phyloP scores from a whole-genome alignment of 2,113 vertebrate species.

The Atractosteus spatula region DNA sequence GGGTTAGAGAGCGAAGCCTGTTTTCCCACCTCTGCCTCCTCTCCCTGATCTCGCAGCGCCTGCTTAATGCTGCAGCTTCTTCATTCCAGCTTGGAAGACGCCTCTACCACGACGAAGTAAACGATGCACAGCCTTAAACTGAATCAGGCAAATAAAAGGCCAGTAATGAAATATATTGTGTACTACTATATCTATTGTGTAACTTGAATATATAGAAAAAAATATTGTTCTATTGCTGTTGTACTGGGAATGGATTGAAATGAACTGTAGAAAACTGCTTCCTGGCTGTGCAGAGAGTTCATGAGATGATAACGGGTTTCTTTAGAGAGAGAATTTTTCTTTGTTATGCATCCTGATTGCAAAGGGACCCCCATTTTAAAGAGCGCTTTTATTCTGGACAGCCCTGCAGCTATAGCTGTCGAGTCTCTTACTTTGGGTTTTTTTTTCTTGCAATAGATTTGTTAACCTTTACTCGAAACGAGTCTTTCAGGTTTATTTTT shows the following conservation, averaged over 20 bases:
- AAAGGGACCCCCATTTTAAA: constrained; percentile 23
- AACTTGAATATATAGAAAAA: neutral
- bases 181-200: neutral
- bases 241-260: too few relatives aligned
- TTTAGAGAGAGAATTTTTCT: neutral
- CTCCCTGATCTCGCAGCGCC: too few relatives aligned
- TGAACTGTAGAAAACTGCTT: too few relatives aligned
- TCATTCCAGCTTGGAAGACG: neutral
- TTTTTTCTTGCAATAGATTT: too few relatives aligned
- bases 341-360: neutral
- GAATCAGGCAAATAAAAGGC: constrained; percentile 17
- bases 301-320: neutral
- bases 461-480: too few relatives aligned
- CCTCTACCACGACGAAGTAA: constrained; percentile 11
- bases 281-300: neutral
- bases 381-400: constrained; percentile 1
- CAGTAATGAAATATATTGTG: constrained; percentile 1
- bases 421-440: too few relatives aligned
- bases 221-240: neutral
- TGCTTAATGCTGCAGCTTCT: neutral
- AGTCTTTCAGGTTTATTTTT: too few relatives aligned
- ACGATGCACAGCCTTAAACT: constrained; percentile 22
- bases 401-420: too few relatives aligned
- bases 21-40: neutral
- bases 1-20: constrained; percentile 12